Evolutionary conservation across 2,113 vertebrate genomes (phyloP).

Genomic region (Aegithalos caudatus): DNA sequence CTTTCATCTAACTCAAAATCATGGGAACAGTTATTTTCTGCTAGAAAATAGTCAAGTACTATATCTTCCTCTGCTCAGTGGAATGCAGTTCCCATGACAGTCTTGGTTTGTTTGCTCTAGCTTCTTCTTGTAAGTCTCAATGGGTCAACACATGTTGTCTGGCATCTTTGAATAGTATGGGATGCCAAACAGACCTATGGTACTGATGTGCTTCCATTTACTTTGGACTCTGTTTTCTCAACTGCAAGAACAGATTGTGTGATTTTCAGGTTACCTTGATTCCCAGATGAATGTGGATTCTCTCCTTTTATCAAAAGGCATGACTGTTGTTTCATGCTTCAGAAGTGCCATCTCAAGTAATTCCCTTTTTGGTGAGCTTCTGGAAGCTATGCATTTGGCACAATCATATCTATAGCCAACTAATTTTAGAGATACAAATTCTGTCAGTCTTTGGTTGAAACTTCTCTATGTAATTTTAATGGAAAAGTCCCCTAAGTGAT

Average conservation of each 20-base stretch:
- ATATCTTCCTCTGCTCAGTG: neutral
- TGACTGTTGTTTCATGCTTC: neutral
- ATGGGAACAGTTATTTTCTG: neutral
- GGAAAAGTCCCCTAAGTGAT: neutral
- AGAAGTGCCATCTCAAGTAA: neutral
- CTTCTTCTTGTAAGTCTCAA: neutral
- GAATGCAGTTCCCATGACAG: neutral
- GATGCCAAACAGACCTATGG: fast-evolving
- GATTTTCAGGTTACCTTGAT: neutral
- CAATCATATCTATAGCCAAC: neutral
- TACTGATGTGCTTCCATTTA: neutral
- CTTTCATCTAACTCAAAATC: neutral
- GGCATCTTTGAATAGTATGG: neutral
- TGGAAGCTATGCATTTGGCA: neutral
- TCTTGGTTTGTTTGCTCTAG: neutral
- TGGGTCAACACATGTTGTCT: neutral
- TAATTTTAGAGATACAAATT: neutral
- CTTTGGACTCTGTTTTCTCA: neutral
- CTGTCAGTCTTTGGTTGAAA: neutral
- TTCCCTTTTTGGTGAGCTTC: neutral
- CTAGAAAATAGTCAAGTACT: neutral
- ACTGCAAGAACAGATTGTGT: neutral
- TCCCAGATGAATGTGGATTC: neutral
- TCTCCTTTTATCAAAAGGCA: neutral
- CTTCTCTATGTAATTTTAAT: neutral